Base-by-base conservation (phyloP, 2,888 invertebrate genomes). In the Tipula vernalis region DNA sequence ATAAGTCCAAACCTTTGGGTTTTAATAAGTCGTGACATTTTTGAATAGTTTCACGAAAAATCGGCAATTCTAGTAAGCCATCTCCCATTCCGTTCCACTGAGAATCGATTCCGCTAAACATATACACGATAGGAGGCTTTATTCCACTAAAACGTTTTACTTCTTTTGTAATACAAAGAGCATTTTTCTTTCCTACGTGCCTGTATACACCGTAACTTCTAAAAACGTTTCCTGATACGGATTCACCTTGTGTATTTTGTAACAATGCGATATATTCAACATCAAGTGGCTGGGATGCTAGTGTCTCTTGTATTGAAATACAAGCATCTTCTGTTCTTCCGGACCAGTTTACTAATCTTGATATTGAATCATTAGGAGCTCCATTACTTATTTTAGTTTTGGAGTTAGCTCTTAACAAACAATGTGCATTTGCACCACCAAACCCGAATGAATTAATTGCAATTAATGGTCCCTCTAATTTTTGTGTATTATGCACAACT, bases 41-140 rank as follows among this genome's bases (percentile, higher is more conserved):
- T 28, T 28, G 28, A 28, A 28, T 28, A 28, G 28, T 28, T 28
- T 28, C 28, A 28, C 28, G 28, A 96, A 91, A 97, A 3, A 94
- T 91, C 0, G 96, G 95, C 41, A 98, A 92, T 88, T 93, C 92
- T 94, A 97, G 94, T 85, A 98, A 93, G 57, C 95, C 93, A 10
- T 93, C 92, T 3, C 96, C 98, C 96, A 98, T 97, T 88, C 95
- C 95, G 12, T 94, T 92, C 97, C 97, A 98, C 89, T 97, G 97
- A 0, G 96, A 95, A 1, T 97, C 97, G 96, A 98, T 96, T 47
- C 98, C 98, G 86, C 98, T 96, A 92, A 97, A 98, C 83, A 98
- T 95, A 91, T 96, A 98, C 94, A 97, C 97, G 0, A 98, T 92
- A 0, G 97, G 96, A 0, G 95, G 93, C 86, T 93, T 93, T 0